Conservation (phyloP, 2,797 vertebrate genomes). For the Microcaecilia unicolor region DNA sequence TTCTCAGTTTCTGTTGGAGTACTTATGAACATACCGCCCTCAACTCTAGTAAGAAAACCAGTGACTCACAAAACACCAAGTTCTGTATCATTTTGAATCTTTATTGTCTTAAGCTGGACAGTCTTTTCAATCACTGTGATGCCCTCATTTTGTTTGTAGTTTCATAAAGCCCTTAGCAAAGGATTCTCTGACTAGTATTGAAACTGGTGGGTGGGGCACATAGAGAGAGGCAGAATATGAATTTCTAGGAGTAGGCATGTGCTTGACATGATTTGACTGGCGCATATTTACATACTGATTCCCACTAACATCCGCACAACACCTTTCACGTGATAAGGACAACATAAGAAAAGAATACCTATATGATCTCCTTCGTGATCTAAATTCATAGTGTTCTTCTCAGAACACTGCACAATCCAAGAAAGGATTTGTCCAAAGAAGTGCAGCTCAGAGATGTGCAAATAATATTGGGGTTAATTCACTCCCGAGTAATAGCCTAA, state of each 20-base stretch:
- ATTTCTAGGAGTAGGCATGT: constrained; percentile 26
- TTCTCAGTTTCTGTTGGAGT: too few species aligned
- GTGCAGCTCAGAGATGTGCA: too few species aligned
- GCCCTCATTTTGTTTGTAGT: constrained; percentile 9
- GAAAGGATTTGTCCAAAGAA: too few species aligned
- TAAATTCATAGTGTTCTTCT: too few species aligned
- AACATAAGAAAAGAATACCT: constrained; percentile 24
- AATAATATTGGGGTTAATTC: too few species aligned
- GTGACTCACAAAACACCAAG: too few species aligned
- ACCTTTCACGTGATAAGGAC: constrained; percentile 32
- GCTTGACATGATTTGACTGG: constrained; percentile 50
- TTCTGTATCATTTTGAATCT: constrained; percentile 37
- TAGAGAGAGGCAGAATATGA: constrained; percentile 20
- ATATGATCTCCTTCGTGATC: too few species aligned
- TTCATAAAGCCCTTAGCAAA: constrained; percentile 80
- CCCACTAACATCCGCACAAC: constrained; percentile 35
- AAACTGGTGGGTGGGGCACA: constrained; percentile 19
- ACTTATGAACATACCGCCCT: too few species aligned
- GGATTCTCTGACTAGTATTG: constrained; percentile 50
- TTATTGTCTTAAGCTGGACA: constrained; percentile 77
- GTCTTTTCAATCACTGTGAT: constrained; percentile 46
- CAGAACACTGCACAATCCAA: too few species aligned
- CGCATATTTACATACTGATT: constrained; percentile 45
- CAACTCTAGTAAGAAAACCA: too few species aligned
- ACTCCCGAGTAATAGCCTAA: too few species aligned